phyloP scores from a whole-genome alignment of 2,113 vertebrate species.

The Tonatia bakeri region DNA sequence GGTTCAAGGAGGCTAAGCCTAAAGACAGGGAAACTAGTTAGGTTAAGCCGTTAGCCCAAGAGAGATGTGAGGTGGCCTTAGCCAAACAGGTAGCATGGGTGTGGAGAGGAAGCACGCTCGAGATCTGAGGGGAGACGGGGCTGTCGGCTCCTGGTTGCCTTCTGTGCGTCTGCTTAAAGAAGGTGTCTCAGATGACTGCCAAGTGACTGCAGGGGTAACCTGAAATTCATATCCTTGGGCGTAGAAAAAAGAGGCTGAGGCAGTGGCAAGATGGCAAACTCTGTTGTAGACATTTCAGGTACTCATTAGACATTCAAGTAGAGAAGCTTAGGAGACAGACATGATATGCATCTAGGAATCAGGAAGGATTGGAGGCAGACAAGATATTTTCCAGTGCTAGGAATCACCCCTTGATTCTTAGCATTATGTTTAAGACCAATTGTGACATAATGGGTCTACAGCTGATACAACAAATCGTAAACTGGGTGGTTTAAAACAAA shows the following conservation, averaged over 20 bases:
- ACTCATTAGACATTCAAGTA: not conserved
- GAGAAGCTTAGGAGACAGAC: not conserved
- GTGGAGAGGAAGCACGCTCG: not conserved
- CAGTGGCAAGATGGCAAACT: not conserved
- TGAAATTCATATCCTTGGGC: not conserved
- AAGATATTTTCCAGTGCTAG: not conserved
- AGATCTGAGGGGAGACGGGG: not conserved
- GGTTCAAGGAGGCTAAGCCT: not conserved
- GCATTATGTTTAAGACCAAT: not conserved
- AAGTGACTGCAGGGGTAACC: not conserved
- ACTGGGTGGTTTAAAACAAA: not conserved
- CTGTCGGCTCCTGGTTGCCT: not conserved
- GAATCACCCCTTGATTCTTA: not conserved
- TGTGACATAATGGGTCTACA: not conserved
- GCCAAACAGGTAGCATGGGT: not conserved
- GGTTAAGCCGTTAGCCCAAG: too few species aligned
- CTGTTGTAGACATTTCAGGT: not conserved
- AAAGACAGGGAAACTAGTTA: not conserved
- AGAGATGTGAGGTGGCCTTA: not conserved
- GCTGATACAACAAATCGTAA: not conserved
- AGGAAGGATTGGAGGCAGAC: not conserved
- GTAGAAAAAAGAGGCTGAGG: not conserved
- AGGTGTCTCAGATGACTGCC: not conserved
- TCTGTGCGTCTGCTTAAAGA: not conserved
- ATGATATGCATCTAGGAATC: rapidly evolving